phyloP scores from a whole-genome alignment of 2,113 vertebrate genomes.

The Sebastes fasciatus region DNA sequence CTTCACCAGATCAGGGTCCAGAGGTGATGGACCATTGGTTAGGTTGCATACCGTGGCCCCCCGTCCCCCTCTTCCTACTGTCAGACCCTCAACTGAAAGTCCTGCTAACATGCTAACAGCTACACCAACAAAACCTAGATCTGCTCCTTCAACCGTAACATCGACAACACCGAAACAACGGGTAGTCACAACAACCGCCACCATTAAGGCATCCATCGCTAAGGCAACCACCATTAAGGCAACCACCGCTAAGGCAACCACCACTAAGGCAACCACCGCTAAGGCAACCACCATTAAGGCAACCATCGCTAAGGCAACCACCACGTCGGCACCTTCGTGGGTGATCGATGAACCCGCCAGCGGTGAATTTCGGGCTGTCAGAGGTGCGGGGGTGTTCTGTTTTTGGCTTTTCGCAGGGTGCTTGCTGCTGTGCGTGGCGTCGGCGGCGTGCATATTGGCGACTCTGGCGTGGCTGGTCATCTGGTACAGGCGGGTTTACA shows the following conservation, averaged over 20 bases:
- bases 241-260: too few relatives aligned
- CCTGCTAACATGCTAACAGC: too few relatives aligned
- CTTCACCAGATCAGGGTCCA: background rate
- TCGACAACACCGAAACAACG: accelerated
- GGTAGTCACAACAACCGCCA: accelerated
- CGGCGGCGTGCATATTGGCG: conserved; percentile 8
- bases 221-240: too few relatives aligned
- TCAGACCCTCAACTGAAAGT: background rate
- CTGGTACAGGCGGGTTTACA: conserved; percentile 69
- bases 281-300: background rate
- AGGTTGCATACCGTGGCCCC: too few relatives aligned
- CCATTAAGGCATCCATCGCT: too few relatives aligned
- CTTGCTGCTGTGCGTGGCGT: conserved; percentile 62
- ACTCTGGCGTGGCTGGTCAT: conserved; percentile 42
- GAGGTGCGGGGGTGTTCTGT: conserved; percentile 59
- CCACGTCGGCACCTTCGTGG: background rate
- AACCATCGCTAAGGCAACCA: background rate
- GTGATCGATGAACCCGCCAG: accelerated
- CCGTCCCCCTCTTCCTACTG: background rate
- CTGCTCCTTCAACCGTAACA: background rate
- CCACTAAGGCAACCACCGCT: too few relatives aligned
- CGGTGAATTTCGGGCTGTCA: accelerated
- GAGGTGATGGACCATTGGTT: too few relatives aligned
- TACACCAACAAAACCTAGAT: accelerated
- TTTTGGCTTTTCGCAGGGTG: conserved; percentile 72